Evolutionary conservation across 2,797 vertebrate species (phyloP).

Genomic region (Serranus cabrilla): DNA sequence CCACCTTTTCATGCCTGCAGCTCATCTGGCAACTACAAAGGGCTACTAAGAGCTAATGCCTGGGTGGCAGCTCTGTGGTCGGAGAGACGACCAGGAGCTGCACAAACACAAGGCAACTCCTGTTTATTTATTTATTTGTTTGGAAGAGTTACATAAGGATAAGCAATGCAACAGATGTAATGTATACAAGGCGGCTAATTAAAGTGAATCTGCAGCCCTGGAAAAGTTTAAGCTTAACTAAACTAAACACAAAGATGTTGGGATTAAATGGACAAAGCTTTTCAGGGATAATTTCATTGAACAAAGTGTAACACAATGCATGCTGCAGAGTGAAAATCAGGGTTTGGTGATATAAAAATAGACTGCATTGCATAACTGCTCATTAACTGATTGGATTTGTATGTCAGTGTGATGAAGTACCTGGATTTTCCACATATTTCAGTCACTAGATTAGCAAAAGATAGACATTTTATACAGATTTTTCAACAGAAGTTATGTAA

Average conservation of each 20-base stretch:
- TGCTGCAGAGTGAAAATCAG: background rate
- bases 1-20: slow-evolving; percentile 41
- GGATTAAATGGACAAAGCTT: background rate
- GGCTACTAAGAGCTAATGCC: slow-evolving; percentile 30
- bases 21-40: slow-evolving; percentile 56
- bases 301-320: background rate
- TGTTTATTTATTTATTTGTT: slow-evolving; percentile 21
- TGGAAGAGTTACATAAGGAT: slow-evolving; percentile 12
- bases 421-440: background rate
- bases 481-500: background rate
- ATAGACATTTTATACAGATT: background rate
- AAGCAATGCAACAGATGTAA: slow-evolving; percentile 11
- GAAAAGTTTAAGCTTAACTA: too few species aligned
- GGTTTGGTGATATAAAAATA: background rate
- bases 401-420: background rate
- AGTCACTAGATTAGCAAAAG: background rate
- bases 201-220: too few species aligned
- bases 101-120: slow-evolving; percentile 16
- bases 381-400: background rate
- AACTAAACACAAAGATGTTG: background rate
- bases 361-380: background rate
- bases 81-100: slow-evolving; percentile 2
- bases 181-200: background rate
- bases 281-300: background rate
- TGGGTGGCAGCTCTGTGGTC: slow-evolving; percentile 30